These are phyloP conservation scores for Eristalis arbustorum DNA, from an alignment of 2,888 invertebrate genomes.

Conservation along the genomic window DNA sequence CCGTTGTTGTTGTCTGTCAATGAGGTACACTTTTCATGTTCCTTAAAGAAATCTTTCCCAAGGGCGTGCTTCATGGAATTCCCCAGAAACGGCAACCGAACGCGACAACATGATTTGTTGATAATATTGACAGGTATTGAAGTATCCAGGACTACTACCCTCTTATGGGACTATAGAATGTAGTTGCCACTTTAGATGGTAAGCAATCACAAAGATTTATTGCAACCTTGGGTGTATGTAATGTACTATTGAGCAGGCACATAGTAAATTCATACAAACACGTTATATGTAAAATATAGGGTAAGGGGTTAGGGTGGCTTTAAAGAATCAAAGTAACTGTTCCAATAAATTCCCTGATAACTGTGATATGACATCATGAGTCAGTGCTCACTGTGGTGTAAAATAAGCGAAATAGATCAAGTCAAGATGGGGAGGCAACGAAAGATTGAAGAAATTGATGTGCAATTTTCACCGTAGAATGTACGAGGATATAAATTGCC, in stretches of 20 bases:
- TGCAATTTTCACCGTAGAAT: background rate
- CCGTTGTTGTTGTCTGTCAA: slow-evolving; percentile 12
- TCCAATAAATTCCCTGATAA: background rate
- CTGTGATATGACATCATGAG: slow-evolving; percentile 1
- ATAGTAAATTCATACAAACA: background rate
- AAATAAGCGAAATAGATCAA: slow-evolving; percentile 1
- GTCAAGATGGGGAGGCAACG: background rate
- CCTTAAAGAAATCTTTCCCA: slow-evolving; percentile 4
- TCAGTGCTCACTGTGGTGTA: slow-evolving; percentile 2
- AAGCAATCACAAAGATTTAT: background rate
- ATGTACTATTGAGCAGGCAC: background rate
- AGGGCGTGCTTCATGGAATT: slow-evolving; percentile 10
- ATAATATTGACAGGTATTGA: slow-evolving; percentile 16
- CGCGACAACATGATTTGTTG: slow-evolving; percentile 27
- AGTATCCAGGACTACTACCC: background rate
- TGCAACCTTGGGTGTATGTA: background rate
- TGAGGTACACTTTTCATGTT: slow-evolving; percentile 11
- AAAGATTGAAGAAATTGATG: background rate
- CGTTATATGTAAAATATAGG: background rate
- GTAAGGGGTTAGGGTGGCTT: background rate
- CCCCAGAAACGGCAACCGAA: slow-evolving; percentile 7
- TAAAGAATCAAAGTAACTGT: background rate
- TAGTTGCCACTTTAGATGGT: background rate
- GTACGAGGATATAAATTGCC: background rate
- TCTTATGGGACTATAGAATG: background rate